phyloP scores from a whole-genome alignment of 2,113 vertebrate species.

The Bos indicus region DNA sequence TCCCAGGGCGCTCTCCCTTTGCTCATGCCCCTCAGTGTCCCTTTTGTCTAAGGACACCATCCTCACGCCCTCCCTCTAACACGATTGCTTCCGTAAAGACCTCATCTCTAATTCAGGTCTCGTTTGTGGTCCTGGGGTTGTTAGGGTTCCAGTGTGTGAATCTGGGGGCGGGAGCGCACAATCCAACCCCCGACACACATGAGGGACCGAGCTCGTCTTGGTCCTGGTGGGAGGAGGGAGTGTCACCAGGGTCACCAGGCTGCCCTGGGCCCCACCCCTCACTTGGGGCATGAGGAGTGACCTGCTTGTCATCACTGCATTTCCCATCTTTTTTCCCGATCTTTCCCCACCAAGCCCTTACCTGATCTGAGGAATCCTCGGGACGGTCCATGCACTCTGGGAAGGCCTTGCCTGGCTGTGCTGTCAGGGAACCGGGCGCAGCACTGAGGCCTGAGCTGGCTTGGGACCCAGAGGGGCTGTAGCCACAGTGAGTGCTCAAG shows the following conservation, averaged over 20 bases:
- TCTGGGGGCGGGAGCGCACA: background rate
- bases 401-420: background rate
- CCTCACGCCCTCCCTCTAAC: background rate
- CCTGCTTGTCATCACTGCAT: accelerated
- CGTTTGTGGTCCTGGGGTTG: background rate
- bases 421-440: background rate
- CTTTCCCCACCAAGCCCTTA: background rate
- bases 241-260: background rate
- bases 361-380: background rate
- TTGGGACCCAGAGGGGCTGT: background rate
- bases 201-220: background rate
- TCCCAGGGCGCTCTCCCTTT: accelerated
- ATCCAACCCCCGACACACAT: accelerated
- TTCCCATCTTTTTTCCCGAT: background rate
- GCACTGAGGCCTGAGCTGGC: accelerated
- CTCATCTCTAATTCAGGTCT: background rate
- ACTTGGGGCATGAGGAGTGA: accelerated
- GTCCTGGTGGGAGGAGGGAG: background rate
- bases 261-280: background rate
- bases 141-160: background rate
- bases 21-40: accelerated
- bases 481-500: background rate
- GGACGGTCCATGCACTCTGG: no score
- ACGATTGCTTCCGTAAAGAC: background rate
- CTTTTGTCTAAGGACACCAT: background rate